phyloP scores from a whole-genome alignment of 2,888 invertebrate genomes.

The Seira ritae region DNA sequence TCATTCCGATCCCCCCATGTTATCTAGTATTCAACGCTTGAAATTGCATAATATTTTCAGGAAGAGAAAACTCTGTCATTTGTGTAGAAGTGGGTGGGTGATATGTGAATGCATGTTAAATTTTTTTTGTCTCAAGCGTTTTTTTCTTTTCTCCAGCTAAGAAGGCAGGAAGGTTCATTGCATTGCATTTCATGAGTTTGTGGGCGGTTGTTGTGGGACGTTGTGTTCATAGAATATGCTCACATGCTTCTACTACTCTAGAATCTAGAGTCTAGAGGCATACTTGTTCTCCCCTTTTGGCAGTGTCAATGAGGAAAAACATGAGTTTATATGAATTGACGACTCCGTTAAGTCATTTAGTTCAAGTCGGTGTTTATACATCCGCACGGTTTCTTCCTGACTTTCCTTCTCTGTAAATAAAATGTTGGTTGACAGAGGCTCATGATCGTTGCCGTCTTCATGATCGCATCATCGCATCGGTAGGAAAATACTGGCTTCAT shows the following conservation, averaged over 20 bases:
- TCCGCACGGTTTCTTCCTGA: too few relatives aligned
- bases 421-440: background rate
- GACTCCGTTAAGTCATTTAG: background rate
- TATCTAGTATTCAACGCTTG: constrained; percentile 45
- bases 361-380: background rate
- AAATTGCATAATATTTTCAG: background rate
- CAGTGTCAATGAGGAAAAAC: background rate
- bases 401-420: background rate
- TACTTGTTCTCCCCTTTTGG: background rate
- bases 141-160: background rate
- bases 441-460: background rate
- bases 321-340: background rate
- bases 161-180: background rate
- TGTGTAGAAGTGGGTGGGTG: background rate
- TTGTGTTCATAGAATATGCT: too few relatives aligned
- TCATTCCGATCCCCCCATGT: background rate
- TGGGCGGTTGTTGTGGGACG: background rate
- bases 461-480: too few relatives aligned
- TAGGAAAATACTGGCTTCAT: background rate
- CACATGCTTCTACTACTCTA: background rate
- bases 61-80: background rate
- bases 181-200: too few relatives aligned
- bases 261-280: background rate
- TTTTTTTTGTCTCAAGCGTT: background rate
- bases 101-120: background rate